Conservation (phyloP, 2,888 invertebrate species). For the Polymixis lichenea region DNA sequence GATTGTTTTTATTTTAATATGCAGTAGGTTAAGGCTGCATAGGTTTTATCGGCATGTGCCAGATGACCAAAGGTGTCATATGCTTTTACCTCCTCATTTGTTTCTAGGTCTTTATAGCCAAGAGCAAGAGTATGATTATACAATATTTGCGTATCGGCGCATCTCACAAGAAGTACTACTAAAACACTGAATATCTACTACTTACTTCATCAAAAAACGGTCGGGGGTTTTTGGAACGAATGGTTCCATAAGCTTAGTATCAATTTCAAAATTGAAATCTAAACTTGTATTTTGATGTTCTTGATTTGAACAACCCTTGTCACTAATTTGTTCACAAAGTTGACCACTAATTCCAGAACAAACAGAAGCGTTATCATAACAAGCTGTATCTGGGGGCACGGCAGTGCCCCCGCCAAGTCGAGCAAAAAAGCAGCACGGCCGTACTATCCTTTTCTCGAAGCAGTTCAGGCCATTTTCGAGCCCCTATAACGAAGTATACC, state of each 20-base stretch:
- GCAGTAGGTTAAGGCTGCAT: not conserved
- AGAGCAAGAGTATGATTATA: not conserved
- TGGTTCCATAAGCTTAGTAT: not conserved
- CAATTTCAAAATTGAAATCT: too few relatives aligned
- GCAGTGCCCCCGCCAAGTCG: too few relatives aligned
- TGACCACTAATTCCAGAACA: too few relatives aligned
- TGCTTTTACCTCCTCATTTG: conserved; percentile 5
- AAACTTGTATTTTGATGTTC: too few relatives aligned
- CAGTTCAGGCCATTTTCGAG: too few relatives aligned
- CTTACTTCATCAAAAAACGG: not conserved
- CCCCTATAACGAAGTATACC: too few relatives aligned
- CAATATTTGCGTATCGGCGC: not conserved
- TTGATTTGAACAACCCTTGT: too few relatives aligned
- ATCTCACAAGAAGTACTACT: not conserved
- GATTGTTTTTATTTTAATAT: not conserved
- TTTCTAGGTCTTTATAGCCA: not conserved
- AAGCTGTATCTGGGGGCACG: too few relatives aligned
- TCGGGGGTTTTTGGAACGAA: not conserved
- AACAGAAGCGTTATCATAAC: too few relatives aligned
- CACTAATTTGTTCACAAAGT: too few relatives aligned
- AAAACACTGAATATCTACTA: not conserved
- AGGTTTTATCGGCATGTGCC: not conserved
- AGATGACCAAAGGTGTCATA: conserved; percentile 1
- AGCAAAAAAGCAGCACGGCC: too few relatives aligned
- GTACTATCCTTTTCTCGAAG: too few relatives aligned